These are phyloP conservation scores for Notolabrus celidotus DNA, from an alignment of 2,797 vertebrate species.

Conservation along the genomic window DNA sequence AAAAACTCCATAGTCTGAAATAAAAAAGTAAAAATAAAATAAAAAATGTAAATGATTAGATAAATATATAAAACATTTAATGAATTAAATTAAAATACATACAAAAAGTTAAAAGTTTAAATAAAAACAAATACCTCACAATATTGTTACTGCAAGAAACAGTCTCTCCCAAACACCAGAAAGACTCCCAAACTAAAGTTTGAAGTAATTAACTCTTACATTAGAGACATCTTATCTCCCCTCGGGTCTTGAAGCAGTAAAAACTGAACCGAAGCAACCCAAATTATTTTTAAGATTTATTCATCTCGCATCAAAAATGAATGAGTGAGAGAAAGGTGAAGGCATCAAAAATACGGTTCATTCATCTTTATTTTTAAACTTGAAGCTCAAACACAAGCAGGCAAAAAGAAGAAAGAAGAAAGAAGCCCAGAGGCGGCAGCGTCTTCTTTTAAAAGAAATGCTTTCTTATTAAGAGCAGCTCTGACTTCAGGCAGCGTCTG, in stretches of 20 bases:
- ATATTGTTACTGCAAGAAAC: too few species aligned
- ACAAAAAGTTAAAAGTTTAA: too few species aligned
- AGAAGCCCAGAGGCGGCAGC: too few species aligned
- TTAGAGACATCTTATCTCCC: neutral
- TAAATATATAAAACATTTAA: too few species aligned
- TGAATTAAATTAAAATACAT: too few species aligned
- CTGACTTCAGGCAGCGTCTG: slow-evolving; percentile 38
- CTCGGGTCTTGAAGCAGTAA: neutral
- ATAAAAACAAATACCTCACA: too few species aligned
- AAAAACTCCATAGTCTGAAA: too few species aligned
- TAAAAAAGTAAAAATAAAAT: too few species aligned
- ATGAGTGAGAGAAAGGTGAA: neutral
- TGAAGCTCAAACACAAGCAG: slow-evolving; percentile 10
- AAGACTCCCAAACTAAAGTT: neutral
- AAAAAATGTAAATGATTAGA: too few species aligned
- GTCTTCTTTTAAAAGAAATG: neutral
- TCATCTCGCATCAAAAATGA: neutral
- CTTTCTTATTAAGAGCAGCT: slow-evolving; percentile 20
- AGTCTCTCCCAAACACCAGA: too few species aligned
- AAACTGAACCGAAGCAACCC: neutral
- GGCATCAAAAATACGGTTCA: neutral
- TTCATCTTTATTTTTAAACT: neutral
- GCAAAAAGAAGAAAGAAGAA: neutral
- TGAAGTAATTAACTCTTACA: slow-evolving; percentile 17
- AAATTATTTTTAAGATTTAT: neutral